Evolutionary conservation across 1,140 invertebrate species (phyloP), one percentile per base, ranked within the genome.

Genomic region (Aphidius ervi): DNA sequence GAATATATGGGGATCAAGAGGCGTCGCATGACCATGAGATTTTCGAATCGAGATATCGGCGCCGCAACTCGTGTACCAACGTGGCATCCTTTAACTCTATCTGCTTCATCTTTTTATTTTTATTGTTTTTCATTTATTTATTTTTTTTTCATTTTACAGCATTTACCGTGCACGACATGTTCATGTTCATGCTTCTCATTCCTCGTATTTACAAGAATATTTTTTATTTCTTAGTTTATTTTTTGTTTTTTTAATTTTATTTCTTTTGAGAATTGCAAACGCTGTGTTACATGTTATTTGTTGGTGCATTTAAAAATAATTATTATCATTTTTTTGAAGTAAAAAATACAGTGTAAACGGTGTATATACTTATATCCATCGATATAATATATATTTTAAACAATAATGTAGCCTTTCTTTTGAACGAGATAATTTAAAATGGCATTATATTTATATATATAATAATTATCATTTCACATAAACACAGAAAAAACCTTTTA

Each of bases 41-140:
- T 46, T 61, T 67, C 58, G 59, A 64, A 63, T 64, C 63, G 63
- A 67, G 66, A 69, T 69, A 69, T 65, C 68, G 68, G 68, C 67
- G 67, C 58, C 63, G 61, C 67, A 67, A 69, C 65, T 52, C 67
- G 65, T 69, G 67, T 69, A 69, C 55, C 47, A 49, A 58, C 47
- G 39, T 61, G 52, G 16, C 61, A 55, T 58, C 60, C 57, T 56
- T 59, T 20, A 53, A 45, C 52, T 59, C 57, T 66, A 68, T 68
- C 67, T 46, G 54, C 9, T 46, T 23, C 64, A 66, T 66, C 67
- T 67, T 57, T 52, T 62, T 63, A 65, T 67, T 65, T 65, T 23
- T 46, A 65, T 55, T 58, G 56, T 49, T 54, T 52, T 54, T 56
- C 48, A 49, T 46, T 53, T 47, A 52, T 50, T 42, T 49, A 20